Percentiles rank a stretch among this genome's conserved stretches.
These are phyloP conservation scores for Pseudopodoces humilis DNA, from an alignment of 2,113 vertebrate genomes.

Conservation along the genomic window DNA sequence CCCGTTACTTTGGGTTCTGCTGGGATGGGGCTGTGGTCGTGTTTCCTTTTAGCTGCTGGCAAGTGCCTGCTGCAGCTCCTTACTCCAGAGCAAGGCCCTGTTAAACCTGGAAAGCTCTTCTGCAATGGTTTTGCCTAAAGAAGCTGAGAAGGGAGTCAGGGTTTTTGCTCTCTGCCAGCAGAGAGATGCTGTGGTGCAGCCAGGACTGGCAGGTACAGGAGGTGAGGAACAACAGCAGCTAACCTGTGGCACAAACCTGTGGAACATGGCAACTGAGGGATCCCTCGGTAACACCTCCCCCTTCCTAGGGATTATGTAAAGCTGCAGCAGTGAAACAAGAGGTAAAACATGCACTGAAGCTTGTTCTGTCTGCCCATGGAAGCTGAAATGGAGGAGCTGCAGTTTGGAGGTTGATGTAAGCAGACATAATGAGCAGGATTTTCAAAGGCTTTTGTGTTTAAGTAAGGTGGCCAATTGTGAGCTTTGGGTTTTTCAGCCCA, in stretches of 20 bases:
- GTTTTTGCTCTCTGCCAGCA: background rate
- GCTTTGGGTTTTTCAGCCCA: rapidly evolving
- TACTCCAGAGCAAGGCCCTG: background rate
- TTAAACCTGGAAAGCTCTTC: background rate
- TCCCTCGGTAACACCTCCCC: background rate
- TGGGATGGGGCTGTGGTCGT: background rate
- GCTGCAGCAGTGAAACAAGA: background rate
- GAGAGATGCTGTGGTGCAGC: background rate
- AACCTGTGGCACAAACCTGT: background rate
- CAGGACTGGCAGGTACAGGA: rapidly evolving
- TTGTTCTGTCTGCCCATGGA: background rate
- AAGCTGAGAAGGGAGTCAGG: background rate
- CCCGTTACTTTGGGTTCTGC: background rate
- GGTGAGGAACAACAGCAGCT: background rate
- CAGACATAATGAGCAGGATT: background rate
- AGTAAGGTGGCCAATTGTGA: background rate
- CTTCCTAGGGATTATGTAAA: background rate
- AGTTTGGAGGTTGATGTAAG: background rate
- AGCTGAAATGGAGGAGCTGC: background rate
- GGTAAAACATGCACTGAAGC: background rate
- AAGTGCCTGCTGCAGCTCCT: background rate
- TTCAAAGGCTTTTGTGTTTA: background rate
- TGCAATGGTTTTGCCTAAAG: background rate
- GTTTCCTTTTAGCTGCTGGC: background rate
- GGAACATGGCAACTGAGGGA: background rate